A percentile compares a stretch with the other conserved stretches of the same genome.
These are phyloP conservation scores for Marmota monax DNA, from an alignment of 2,113 vertebrate species.

Conservation along the genomic window DNA sequence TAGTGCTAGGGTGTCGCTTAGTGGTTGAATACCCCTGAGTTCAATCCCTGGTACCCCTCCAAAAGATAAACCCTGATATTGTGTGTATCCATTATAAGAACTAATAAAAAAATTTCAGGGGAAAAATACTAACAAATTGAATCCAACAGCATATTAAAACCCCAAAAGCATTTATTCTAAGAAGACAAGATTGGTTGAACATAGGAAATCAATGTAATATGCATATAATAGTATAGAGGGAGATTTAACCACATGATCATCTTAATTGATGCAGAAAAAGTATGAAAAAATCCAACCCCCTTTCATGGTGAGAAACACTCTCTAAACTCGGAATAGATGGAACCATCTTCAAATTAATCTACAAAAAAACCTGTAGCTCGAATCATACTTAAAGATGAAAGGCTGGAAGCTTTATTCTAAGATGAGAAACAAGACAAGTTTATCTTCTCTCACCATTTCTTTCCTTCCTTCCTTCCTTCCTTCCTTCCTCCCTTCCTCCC, in stretches of 20 bases:
- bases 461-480: too few relatives aligned
- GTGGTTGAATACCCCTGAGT: too few relatives aligned
- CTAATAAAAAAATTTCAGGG: too few relatives aligned
- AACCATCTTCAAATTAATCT: background rate
- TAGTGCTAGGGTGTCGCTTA: too few relatives aligned
- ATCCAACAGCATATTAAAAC: background rate
- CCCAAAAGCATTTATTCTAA: background rate
- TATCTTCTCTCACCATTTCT: background rate
- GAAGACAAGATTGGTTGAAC: background rate
- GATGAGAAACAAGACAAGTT: background rate
- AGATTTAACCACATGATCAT: background rate
- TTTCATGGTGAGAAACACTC: background rate
- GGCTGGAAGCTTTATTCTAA: background rate
- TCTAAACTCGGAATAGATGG: background rate
- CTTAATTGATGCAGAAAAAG: background rate
- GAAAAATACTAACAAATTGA: background rate
- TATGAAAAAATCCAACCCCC: background rate
- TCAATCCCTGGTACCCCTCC: too few relatives aligned
- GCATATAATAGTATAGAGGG: background rate
- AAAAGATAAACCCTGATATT: too few relatives aligned
- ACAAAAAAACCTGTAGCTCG: background rate
- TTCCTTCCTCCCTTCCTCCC: rapidly evolving
- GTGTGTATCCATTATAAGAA: too few relatives aligned
- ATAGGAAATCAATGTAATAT: background rate
- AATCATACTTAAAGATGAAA: background rate